phyloP scores from a whole-genome alignment of 1,140 invertebrate species.

The Ceratoteleas bidentatus region DNA sequence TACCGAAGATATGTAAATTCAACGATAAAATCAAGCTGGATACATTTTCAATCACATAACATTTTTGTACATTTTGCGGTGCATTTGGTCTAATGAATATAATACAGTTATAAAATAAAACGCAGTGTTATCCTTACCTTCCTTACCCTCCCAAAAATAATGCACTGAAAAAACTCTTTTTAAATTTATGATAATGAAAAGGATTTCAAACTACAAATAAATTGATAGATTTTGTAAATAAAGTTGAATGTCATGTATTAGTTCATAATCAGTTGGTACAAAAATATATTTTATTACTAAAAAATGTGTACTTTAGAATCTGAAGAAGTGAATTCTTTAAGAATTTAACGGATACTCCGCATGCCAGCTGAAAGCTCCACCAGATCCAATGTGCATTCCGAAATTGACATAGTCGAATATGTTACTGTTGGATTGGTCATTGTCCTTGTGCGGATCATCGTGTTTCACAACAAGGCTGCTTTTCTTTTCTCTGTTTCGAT shows the following conservation, averaged over 20 bases:
- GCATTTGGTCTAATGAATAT: conserved; percentile 18
- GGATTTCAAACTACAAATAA: too few relatives aligned
- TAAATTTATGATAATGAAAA: too few relatives aligned
- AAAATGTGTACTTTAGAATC: not conserved
- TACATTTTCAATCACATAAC: conserved; percentile 2
- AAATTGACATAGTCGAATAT: conserved; percentile 49
- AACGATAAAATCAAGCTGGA: not conserved
- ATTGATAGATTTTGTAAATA: too few relatives aligned
- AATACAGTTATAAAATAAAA: conserved; percentile 27
- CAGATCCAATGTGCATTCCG: conserved; percentile 47
- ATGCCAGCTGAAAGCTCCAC: conserved; percentile 56
- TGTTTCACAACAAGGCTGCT: not conserved
- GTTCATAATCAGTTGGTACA: not conserved
- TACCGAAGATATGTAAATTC: conserved; percentile 86
- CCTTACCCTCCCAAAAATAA: too few relatives aligned
- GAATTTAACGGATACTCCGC: conserved; percentile 46
- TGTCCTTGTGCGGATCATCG: not conserved
- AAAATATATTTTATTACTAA: conserved; percentile 9
- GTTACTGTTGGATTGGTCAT: not conserved
- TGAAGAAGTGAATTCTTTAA: not conserved
- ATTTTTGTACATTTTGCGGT: conserved; percentile 41
- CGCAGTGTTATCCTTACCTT: not conserved
- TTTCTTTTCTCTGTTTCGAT: conserved; percentile 3
- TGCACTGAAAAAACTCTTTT: too few relatives aligned
- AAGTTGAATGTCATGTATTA: not conserved